phyloP scores from a whole-genome alignment of 2,888 invertebrate genomes.

The Dorcus parallelipipedus region DNA sequence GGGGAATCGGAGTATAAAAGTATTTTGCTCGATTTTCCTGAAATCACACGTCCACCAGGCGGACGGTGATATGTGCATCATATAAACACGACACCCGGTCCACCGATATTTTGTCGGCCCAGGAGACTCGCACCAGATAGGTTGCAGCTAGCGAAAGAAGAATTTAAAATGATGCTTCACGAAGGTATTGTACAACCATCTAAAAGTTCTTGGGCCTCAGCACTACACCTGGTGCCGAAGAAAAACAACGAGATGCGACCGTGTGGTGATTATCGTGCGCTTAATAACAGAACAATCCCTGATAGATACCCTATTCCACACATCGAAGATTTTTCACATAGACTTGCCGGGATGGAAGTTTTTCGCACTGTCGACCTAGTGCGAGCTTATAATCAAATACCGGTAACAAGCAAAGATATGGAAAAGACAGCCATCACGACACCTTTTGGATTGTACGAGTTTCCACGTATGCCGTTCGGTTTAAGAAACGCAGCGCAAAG shows the following conservation, averaged over 20 bases:
- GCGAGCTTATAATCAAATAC: constrained; percentile 42
- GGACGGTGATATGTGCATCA: too few species aligned
- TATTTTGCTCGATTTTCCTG: too few species aligned
- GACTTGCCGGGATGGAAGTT: constrained; percentile 27
- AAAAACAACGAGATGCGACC: constrained; percentile 13
- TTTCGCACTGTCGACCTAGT: constrained; percentile 38
- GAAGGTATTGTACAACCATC: too few species aligned
- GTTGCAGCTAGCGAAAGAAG: too few species aligned
- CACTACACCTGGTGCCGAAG: too few species aligned
- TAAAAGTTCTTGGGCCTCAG: too few species aligned
- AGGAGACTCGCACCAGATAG: too few species aligned
- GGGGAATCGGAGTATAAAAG: too few species aligned
- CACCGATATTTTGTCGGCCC: too few species aligned
- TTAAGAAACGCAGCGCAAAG: constrained; percentile 43
- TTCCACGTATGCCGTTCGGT: constrained; percentile 36
- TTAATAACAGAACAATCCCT: constrained; percentile 47
- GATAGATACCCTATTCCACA: constrained; percentile 44
- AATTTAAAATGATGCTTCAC: too few species aligned
- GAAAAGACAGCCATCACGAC: constrained; percentile 17
- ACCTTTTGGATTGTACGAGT: constrained; percentile 26
- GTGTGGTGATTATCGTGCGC: constrained; percentile 39
- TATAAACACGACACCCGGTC: too few species aligned
- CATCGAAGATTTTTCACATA: constrained; percentile 37
- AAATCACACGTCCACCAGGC: too few species aligned
- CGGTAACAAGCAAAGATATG: constrained; percentile 30